Percentiles rank a stretch among this genome's conserved stretches.
Conservation (phyloP, 2,888 invertebrate species). For the Lycocerus yunnanus region DNA sequence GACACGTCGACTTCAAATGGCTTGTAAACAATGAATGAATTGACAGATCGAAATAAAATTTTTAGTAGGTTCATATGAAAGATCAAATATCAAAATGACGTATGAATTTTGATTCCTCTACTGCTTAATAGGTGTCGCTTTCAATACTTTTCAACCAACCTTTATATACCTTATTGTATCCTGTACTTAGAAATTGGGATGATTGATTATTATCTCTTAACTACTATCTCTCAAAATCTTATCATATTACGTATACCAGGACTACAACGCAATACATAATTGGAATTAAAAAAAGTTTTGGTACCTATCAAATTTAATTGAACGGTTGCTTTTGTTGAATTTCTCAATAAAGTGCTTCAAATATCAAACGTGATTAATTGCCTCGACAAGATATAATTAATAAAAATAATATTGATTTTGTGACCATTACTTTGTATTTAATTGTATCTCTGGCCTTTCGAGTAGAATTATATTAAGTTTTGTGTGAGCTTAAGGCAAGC, state of each 20-base stretch:
- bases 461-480: neutral
- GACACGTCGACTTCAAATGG: too few species aligned
- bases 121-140: too few species aligned
- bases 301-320: neutral
- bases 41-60: too few species aligned
- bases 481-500: neutral
- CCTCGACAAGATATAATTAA: neutral
- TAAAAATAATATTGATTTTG: neutral
- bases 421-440: neutral
- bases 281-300: neutral
- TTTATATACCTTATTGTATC: too few species aligned
- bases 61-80: too few species aligned
- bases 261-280: neutral
- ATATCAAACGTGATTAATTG: neutral
- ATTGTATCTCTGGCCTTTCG: neutral
- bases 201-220: neutral
- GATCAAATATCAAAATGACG: too few species aligned
- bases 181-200: neutral
- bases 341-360: neutral
- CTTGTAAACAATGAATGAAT: too few species aligned
- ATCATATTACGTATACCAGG: neutral
- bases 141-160: too few species aligned
- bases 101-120: too few species aligned
- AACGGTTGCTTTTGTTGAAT: neutral
- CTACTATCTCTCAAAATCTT: neutral